phyloP scores from a whole-genome alignment of 2,888 invertebrate species.

The Tetragonula carbonaria region DNA sequence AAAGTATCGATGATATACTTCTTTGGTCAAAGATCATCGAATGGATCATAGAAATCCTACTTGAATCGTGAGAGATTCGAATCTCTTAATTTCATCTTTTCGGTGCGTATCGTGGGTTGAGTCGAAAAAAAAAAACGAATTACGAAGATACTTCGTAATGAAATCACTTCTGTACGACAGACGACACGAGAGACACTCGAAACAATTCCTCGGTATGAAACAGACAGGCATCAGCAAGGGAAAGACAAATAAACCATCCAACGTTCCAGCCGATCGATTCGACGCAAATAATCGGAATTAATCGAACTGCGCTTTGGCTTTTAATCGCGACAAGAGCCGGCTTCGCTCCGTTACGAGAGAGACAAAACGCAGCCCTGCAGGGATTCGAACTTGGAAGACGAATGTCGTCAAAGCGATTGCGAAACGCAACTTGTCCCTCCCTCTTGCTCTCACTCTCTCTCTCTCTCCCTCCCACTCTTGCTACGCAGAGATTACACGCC shows the following conservation, averaged over 20 bases:
- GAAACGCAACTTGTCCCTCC: conserved; percentile 33
- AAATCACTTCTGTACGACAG: background rate
- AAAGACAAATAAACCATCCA: conserved; percentile 39
- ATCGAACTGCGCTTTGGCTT: conserved; percentile 61
- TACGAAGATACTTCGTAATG: background rate
- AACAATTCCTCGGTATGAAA: background rate
- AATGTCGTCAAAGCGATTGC: conserved; percentile 68
- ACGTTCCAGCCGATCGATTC: conserved; percentile 41
- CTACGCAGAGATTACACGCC: conserved; percentile 62
- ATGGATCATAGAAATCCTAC: background rate
- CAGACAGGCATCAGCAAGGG: background rate
- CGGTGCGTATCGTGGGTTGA: background rate
- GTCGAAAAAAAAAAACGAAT: background rate
- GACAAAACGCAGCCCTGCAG: conserved; percentile 57
- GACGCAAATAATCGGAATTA: conserved; percentile 63
- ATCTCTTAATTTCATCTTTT: background rate
- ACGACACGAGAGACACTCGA: background rate
- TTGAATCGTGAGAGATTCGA: too few relatives aligned
- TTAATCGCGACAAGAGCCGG: conserved; percentile 56
- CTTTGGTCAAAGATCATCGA: background rate
- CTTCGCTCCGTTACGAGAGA: conserved; percentile 57
- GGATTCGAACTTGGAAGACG: conserved; percentile 65
- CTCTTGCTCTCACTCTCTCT: conserved; percentile 21
- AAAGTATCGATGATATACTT: background rate
- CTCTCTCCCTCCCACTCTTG: background rate